phyloP scores from a whole-genome alignment of 2,888 invertebrate species.

The Sepioteuthis lessoniana region DNA sequence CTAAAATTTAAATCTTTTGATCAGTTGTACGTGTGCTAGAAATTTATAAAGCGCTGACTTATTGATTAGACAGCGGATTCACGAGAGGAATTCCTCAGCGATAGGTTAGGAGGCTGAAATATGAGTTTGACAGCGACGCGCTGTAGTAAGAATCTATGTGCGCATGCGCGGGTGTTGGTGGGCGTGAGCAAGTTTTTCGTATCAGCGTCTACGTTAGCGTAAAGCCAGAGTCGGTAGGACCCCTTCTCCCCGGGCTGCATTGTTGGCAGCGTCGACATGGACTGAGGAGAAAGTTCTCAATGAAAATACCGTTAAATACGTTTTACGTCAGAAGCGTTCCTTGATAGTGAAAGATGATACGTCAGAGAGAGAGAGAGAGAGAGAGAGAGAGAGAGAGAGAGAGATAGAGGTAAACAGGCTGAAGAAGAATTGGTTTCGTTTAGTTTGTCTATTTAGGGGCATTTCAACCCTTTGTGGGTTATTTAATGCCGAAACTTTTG shows the following conservation, averaged over 20 bases:
- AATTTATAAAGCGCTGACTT: too few relatives aligned
- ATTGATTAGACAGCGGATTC: too few relatives aligned
- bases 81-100: too few relatives aligned
- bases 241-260: background rate
- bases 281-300: background rate
- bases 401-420: too few relatives aligned
- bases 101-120: too few relatives aligned
- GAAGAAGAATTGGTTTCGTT: too few relatives aligned
- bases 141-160: background rate
- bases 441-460: too few relatives aligned
- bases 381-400: background rate
- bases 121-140: background rate
- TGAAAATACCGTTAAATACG: conserved; percentile 10
- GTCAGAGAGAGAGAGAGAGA: background rate
- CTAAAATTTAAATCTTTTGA: too few relatives aligned
- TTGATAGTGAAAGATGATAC: background rate
- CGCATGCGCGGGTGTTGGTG: background rate
- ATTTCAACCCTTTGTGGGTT: too few relatives aligned
- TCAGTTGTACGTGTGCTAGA: too few relatives aligned
- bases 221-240: background rate
- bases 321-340: background rate
- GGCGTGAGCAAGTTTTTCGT: background rate
- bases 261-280: background rate
- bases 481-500: too few relatives aligned
- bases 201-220: background rate